Evolutionary conservation across 1,140 invertebrate species (phyloP), one percentile per base, ranked within the genome.

Genomic region (Lethrus apterus): DNA sequence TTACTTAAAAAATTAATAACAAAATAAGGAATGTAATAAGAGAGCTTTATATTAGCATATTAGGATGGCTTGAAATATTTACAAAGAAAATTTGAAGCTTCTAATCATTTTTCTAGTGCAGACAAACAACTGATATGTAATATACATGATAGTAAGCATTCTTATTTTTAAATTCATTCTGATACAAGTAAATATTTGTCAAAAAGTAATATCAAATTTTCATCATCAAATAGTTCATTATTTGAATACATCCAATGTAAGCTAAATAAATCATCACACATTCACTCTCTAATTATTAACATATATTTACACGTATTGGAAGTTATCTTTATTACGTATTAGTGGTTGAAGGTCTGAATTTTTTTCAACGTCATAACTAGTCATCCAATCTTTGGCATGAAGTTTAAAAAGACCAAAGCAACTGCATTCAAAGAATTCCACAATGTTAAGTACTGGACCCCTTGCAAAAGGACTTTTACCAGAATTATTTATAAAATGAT

Each of bases 371-470:
- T 73, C 70, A 44, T 65, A 74, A 55, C 64, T 72, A 35, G 61
- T 68, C 58, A 72, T 64, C 72, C 72, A 74, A 55, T 74, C 71
- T 23, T 67, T 65, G 0, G 61, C 72, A 52, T 83, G 79, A 0
- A 81, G 80, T 59, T 84, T 75, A n/a, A 81, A 68, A 8, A 81
- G 53, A 3, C 85, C 84, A 62, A 80, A 84, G 60, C 83, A 88
- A 14, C 70, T 74, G 54, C 82, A 77, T 52, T 83, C 81, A 57
- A 92, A 80, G 63, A 95, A 88, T 66, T 96, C 91, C 0, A 86
- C 75, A 10, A 86, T 66, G 69, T 96, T 96, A 59, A 81, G 78
- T 23, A 85, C 60, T 29, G 83, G 74, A 0, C 92, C 91, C 59
- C 86, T 84, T 51, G 86, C 77, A 68, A 92, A 89, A 2, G 87